Evolutionary conservation across 2,888 invertebrate genomes (phyloP), one percentile per base, ranked within the genome.

Genomic region (Eilema sororculum): DNA sequence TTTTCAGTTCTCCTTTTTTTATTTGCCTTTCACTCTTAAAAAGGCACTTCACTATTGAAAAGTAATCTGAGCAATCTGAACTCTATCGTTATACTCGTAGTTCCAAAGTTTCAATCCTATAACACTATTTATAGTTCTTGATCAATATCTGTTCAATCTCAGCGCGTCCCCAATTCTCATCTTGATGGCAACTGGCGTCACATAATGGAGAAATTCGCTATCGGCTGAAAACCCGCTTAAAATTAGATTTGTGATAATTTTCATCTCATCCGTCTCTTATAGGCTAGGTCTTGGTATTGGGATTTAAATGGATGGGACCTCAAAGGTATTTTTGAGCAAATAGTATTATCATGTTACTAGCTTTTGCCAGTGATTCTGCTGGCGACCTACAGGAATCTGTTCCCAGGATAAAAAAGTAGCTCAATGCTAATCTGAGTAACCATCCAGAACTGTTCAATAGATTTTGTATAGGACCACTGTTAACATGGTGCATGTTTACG

Each of bases 201-300:
- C 82, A 76, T 67, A 84, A 80, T 86, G 84, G 85, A 83, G 82
- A 87, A 89, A 88, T 88, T 86, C 86, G 84, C 83, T 75, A 81
- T 69, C 65, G 75, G 72, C 76, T 79, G 84, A 76, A 81, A 78
- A 79, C 74, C 68, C 5, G 76, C 73, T 84, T 86, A 86, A 88
- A 91, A 91, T 92, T 91, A 91, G 91, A 90, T 90, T 88, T 85
- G 90, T 86, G 84, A 84, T 79, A 80, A 82, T 79, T 82, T 77
- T 16, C 70, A 69, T 73, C 69, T 62, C 78, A 79, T 80, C 78
- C 80, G 75, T 78, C 78, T 76, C 59, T 20, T 61, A 33, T 37
- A 56, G 62, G 58, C 59, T 64, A 37, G 52, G 10, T n/a, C 20
- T 24, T 69, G 16, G n/a, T 37, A 37, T 56, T 13, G 13, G n/a